Evolutionary conservation across 2,113 vertebrate species (phyloP), one percentile per base, ranked within the genome.

Genomic region (Lycaon pictus): DNA sequence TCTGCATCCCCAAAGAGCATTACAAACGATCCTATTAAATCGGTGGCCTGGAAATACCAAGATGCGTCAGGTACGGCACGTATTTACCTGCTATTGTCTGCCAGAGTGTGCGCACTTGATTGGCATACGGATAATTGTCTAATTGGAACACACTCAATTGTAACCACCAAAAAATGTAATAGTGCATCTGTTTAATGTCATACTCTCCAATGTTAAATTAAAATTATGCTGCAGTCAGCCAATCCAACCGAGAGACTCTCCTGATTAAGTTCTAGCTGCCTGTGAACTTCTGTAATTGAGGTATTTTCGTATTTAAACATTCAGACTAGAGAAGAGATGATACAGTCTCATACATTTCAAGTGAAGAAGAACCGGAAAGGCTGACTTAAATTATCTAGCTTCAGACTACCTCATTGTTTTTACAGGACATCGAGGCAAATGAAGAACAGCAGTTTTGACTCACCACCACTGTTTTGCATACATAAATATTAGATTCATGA

Each of bases 51-150:
- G 87, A 97, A 96, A 96, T 92, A 96, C 67, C 84, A 82, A 90
- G 92, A 77, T 87, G 7, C 83, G 93, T 96, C 95, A 98, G 96
- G 90, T 96, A 27, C 5, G 0, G 76, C 95, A 25, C 96, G 92
- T 97, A 94, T 97, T 97, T 97, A 98, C 97, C 97, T 98, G 96
- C 92, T 91, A 77, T 53, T 88, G 83, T 95, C 95, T 3, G 1
- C 93, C 92, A 11, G 23, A 90, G 93, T 93, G 62, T 96, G 94
- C 88, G 76, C 67, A 82, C 95, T 97, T 97, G 97, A 98, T 94
- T 96, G 97, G 67, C 97, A 87, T 94, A 83, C 80, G 97, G 90
- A 95, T 98, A 97, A 98, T 97, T 97, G 95, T 94, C 96, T 97
- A 97, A 98, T 96, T 97, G 97, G 97, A 97, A 95, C 92, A 97